A percentile compares a stretch with the other conserved stretches of the same genome.
phyloP scores from a whole-genome alignment of 2,888 invertebrate genomes.

The Cerceris ruficornis region DNA sequence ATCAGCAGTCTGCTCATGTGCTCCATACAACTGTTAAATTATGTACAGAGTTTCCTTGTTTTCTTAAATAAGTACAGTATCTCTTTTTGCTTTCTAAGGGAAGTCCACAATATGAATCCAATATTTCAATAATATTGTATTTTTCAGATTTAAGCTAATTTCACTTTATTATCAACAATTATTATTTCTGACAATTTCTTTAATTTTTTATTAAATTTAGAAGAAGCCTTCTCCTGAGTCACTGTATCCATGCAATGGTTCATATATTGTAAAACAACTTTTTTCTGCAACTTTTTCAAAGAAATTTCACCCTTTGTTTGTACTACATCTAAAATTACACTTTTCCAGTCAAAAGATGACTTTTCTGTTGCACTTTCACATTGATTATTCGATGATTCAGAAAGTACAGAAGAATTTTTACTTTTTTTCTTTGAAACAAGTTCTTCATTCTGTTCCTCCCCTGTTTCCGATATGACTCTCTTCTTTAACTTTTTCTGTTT shows the following conservation, averaged over 20 bases:
- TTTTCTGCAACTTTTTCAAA: slow-evolving; percentile 89
- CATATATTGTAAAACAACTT: slow-evolving; percentile 87
- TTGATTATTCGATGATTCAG: slow-evolving; percentile 28
- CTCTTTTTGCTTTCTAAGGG: too few relatives aligned
- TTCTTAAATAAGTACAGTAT: too few relatives aligned
- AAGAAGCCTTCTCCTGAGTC: slow-evolving; percentile 85
- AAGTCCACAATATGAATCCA: too few relatives aligned
- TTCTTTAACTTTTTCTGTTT: slow-evolving; percentile 70
- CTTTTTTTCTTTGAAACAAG: slow-evolving; percentile 37
- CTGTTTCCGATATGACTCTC: slow-evolving; percentile 51
- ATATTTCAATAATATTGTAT: background rate
- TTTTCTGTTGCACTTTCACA: slow-evolving; percentile 24
- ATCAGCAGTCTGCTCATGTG: too few relatives aligned
- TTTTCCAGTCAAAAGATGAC: slow-evolving; percentile 74
- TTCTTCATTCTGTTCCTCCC: slow-evolving; percentile 42
- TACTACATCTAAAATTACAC: slow-evolving; percentile 70
- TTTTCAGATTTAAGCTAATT: slow-evolving; percentile 50
- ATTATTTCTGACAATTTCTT: slow-evolving; percentile 86
- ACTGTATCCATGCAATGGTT: slow-evolving; percentile 82
- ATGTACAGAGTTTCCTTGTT: too few relatives aligned
- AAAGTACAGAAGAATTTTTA: slow-evolving; percentile 5
- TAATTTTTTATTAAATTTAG: slow-evolving; percentile 88
- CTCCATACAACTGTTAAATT: too few relatives aligned
- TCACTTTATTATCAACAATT: slow-evolving; percentile 85
- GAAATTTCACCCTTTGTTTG: slow-evolving; percentile 85